Evolutionary conservation across 2,113 vertebrate genomes (phyloP).

Genomic region (Stictonetta naevosa): DNA sequence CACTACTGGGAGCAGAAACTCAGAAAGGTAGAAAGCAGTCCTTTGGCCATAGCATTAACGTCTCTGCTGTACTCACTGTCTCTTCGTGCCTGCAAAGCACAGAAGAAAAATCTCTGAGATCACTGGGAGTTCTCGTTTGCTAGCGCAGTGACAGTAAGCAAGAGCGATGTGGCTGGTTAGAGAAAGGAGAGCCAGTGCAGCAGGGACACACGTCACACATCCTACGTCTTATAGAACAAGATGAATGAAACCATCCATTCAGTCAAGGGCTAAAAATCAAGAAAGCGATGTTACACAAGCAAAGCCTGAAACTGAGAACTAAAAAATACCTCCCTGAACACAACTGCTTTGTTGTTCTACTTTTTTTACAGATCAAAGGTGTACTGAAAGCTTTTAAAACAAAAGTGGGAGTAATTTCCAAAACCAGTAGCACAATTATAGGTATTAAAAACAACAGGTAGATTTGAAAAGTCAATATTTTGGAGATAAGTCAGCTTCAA

Average conservation of each 20-base stretch:
- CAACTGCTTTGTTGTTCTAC: not conserved
- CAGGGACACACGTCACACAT: not conserved
- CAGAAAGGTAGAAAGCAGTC: not conserved
- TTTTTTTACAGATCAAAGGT: not conserved
- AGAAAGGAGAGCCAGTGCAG: not conserved
- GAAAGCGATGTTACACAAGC: not conserved
- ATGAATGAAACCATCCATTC: not conserved
- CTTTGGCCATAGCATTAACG: not conserved
- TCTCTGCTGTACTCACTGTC: not conserved
- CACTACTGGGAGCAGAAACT: not conserved
- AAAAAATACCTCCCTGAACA: not conserved
- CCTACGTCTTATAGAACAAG: not conserved
- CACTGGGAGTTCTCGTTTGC: not conserved
- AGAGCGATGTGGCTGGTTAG: not conserved
- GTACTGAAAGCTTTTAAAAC: not conserved
- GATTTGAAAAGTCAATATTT: not conserved
- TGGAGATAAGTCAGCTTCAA: not conserved
- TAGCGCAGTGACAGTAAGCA: not conserved
- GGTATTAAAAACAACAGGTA: not conserved
- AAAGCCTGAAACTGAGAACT: not conserved
- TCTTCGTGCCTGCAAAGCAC: not conserved
- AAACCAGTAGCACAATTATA: accelerated
- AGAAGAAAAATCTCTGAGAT: not conserved
- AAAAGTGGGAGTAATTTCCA: not conserved
- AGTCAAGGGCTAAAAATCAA: not conserved